Evolutionary conservation across 2,113 vertebrate genomes (phyloP), one percentile per base, ranked within the genome.

Genomic region (Laticauda colubrina): DNA sequence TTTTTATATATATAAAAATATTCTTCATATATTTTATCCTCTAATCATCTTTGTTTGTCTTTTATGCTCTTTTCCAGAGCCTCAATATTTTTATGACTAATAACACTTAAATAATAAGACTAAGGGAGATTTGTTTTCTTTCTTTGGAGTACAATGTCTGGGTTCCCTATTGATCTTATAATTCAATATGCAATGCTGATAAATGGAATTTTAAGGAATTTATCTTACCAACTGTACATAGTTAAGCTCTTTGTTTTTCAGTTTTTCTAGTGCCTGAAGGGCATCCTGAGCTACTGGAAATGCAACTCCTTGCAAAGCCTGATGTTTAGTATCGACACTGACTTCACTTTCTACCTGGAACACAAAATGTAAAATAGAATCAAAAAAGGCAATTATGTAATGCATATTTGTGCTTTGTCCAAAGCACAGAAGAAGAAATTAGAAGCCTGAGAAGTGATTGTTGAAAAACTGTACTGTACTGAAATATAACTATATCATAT

Each of bases 221-320:
- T 96, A 98, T 69, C 98, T 98, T 97, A 98, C 99, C 98, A 99
- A 98, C 51, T 99, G 99, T 56, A 99, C 98, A 54, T 99, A 99
- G 97, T 99, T 99, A 91, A 99, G 94, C 95, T 97, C 98, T 96
- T 98, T 98, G 91, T 97, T 97, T 96, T 97, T 98, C 96, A 99
- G 96, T 91, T 98, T 98, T 96, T 98, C 98, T 93, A 99, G 97
- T 92, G 99, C 99, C 53, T 98, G 98, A 26, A 98, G 92, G 48
- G 98, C 99, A 21, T 99, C 98, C 95, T 95, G 95, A 95, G 99
- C 98, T 94, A 99, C 95, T 23, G 99, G 99, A 95, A 99, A 99
- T 34, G 98, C 98, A 94, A 99, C 98, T 93, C 99, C 99, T 97
- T 99, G 98, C 94, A 99, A 96, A 9, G 99, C 99, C 94, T 99